Evolutionary conservation across 2,888 invertebrate genomes (phyloP).

Genomic region (Ethmia dodecea): DNA sequence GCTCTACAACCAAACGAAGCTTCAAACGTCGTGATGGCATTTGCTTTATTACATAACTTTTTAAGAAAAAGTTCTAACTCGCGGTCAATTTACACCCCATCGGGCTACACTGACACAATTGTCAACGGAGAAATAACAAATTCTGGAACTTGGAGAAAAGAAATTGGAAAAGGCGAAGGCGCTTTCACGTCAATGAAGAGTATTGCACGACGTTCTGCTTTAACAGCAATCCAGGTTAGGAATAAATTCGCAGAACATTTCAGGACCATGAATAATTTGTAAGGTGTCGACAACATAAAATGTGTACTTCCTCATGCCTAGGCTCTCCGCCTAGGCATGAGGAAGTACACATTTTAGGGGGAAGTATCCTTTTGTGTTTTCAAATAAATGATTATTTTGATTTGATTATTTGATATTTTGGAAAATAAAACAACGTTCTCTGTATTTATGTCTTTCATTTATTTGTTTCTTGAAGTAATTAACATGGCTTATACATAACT

Average conservation of each 20-base stretch:
- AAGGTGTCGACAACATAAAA: background rate
- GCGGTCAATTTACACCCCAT: background rate
- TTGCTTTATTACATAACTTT: background rate
- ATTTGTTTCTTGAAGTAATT: background rate
- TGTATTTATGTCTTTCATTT: background rate
- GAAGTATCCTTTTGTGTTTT: background rate
- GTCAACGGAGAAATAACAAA: background rate
- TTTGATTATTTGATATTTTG: background rate
- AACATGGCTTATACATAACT: background rate
- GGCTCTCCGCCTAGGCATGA: no score
- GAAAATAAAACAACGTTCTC: background rate
- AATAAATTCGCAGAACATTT: background rate
- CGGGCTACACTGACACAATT: background rate
- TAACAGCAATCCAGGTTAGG: background rate
- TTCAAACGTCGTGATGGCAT: background rate
- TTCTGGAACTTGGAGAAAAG: background rate
- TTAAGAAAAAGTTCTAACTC: background rate
- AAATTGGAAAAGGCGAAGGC: background rate
- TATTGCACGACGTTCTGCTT: background rate
- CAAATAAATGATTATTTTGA: background rate
- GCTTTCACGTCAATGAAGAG: background rate
- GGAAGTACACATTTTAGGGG: background rate
- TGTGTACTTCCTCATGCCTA: no score
- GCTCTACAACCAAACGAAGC: background rate
- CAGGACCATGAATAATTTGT: background rate